Evolutionary conservation across 2,888 invertebrate genomes (phyloP).

Genomic region (Aspidiotus destructor): DNA sequence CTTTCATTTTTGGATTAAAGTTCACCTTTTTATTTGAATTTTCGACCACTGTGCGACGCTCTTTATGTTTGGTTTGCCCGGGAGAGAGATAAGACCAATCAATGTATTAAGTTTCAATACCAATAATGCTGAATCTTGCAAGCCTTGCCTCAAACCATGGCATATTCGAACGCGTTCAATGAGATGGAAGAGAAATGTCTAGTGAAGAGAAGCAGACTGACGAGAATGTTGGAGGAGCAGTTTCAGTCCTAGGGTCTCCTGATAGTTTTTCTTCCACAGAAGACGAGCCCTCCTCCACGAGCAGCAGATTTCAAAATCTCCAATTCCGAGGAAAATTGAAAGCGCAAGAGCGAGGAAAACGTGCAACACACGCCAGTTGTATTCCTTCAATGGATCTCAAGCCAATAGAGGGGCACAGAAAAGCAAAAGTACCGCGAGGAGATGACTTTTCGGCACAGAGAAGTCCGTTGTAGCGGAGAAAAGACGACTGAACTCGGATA

Average conservation of each 20-base stretch:
- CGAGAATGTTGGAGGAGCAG: not conserved
- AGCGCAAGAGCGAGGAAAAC: not conserved
- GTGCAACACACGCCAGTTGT: not conserved
- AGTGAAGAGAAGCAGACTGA: not conserved
- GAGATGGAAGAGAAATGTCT: slow-evolving; percentile 1
- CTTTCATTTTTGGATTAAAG: too few species aligned
- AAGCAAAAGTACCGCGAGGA: not conserved
- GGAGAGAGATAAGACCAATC: too few species aligned
- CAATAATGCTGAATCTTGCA: too few species aligned
- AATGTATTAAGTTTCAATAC: too few species aligned
- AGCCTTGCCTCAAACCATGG: slow-evolving; percentile 2
- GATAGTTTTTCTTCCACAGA: not conserved
- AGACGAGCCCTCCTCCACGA: not conserved
- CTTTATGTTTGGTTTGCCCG: too few species aligned
- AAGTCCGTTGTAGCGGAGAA: not conserved
- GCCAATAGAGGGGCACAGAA: not conserved
- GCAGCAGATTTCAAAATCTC: slow-evolving; percentile 1
- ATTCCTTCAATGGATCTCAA: not conserved
- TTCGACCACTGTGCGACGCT: too few species aligned
- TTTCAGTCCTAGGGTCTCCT: slow-evolving; percentile 1
- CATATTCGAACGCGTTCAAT: not conserved
- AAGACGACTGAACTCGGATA: slow-evolving; percentile 1
- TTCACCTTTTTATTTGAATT: too few species aligned
- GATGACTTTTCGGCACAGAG: not conserved
- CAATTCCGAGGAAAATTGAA: not conserved